Conservation (phyloP, 1,140 invertebrate genomes). For the Pectinophora gossypiella region DNA sequence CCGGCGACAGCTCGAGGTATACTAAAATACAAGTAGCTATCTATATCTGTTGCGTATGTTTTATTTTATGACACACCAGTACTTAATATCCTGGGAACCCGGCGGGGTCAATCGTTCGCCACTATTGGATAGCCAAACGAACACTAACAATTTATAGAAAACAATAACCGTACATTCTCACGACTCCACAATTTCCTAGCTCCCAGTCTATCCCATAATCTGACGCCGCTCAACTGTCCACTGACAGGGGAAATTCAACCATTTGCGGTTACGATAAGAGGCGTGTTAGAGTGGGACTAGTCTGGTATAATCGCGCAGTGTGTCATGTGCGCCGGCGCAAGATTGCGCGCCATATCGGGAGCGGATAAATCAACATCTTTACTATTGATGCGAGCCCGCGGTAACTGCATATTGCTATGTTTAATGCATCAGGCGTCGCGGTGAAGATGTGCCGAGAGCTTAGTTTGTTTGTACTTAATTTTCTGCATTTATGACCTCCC, state of each 20-base stretch:
- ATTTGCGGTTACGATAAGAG: no score
- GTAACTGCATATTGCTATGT: background rate
- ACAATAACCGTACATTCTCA: background rate
- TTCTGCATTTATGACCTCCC: background rate
- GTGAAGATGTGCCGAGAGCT: background rate
- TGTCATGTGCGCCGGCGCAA: background rate
- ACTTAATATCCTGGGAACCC: no score
- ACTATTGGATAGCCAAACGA: no score
- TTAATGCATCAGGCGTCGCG: background rate
- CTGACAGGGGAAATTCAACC: no score
- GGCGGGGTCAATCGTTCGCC: no score
- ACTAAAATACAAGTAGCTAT: no score
- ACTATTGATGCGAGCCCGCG: background rate
- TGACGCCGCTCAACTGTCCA: no score
- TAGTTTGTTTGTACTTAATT: background rate
- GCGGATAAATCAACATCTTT: background rate
- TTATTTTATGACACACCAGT: no score
- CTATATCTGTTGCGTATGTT: no score
- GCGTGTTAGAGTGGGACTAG: no score
- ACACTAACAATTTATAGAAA: background rate
- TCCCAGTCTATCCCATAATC: background rate
- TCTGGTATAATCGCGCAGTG: background rate
- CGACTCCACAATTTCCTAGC: background rate
- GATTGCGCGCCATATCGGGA: background rate
- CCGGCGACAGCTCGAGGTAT: no score